These are phyloP conservation scores for Tinea semifulvella DNA, from an alignment of 2,888 invertebrate species.

Conservation along the genomic window DNA sequence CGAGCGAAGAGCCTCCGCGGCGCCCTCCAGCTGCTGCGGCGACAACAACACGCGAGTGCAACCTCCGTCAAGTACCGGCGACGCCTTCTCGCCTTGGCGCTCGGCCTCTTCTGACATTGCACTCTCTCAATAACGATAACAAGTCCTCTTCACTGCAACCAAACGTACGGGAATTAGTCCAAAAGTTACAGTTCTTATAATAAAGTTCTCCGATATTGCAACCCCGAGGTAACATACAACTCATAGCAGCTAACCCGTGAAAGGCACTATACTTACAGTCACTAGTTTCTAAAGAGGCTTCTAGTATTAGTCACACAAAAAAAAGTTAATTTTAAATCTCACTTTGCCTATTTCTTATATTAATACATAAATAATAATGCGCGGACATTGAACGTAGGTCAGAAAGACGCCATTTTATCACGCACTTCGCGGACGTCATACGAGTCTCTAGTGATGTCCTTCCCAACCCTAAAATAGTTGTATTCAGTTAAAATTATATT, in stretches of 20 bases:
- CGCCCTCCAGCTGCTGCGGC: slow-evolving; percentile 70
- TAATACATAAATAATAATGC: slow-evolving; percentile 19
- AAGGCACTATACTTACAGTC: slow-evolving; percentile 2
- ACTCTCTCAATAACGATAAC: slow-evolving; percentile 51
- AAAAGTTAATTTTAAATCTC: neutral
- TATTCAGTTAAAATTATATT: too few relatives aligned
- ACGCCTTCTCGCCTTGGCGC: slow-evolving; percentile 55
- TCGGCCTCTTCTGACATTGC: slow-evolving; percentile 64
- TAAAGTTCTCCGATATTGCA: neutral
- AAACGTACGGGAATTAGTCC: slow-evolving; percentile 28
- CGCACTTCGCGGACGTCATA: slow-evolving; percentile 21
- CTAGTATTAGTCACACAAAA: slow-evolving; percentile 1
- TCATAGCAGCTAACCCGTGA: neutral
- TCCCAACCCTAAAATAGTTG: too few relatives aligned
- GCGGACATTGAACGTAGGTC: slow-evolving; percentile 37
- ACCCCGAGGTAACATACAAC: neutral
- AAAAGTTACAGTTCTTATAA: slow-evolving; percentile 21
- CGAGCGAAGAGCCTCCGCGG: slow-evolving; percentile 72
- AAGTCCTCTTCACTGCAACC: slow-evolving; percentile 51
- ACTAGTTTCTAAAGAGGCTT: neutral
- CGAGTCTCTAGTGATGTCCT: too few relatives aligned
- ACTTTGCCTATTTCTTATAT: neutral
- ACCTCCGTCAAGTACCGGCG: slow-evolving; percentile 44
- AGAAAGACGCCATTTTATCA: slow-evolving; percentile 53
- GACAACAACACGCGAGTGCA: slow-evolving; percentile 70